Conservation (phyloP, 2,113 vertebrate genomes). For the Artemisiospiza belli region DNA sequence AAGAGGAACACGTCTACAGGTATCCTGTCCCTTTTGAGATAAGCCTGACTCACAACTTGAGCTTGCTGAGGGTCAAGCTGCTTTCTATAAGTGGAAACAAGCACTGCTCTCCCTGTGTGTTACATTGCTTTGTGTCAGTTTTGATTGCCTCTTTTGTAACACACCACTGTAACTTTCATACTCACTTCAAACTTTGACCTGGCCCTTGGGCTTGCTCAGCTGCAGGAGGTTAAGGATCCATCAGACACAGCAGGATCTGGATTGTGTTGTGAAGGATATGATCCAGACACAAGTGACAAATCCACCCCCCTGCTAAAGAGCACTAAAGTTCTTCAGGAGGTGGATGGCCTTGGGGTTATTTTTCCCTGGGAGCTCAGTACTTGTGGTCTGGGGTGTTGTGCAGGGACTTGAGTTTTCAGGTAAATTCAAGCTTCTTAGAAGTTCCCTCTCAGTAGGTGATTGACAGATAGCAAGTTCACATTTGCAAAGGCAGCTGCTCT, state of each 20-base stretch:
- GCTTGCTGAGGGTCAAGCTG: not conserved
- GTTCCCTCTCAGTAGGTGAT: not conserved
- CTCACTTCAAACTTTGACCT: not conserved
- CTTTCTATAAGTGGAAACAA: not conserved
- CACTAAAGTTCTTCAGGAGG: not conserved
- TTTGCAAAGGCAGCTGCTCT: not conserved
- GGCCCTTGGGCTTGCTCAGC: not conserved
- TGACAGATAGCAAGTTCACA: not conserved
- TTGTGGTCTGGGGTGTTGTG: not conserved
- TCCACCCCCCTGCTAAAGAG: not conserved
- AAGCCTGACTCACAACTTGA: not conserved
- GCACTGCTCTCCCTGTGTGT: not conserved
- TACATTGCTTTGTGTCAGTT: not conserved
- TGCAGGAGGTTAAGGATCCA: not conserved
- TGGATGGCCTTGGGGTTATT: not conserved
- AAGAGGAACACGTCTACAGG: conserved; percentile 99
- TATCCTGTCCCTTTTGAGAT: conserved; percentile 37
- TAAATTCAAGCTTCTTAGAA: not conserved
- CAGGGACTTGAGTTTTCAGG: not conserved
- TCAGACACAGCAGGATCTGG: not conserved
- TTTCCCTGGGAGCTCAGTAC: not conserved
- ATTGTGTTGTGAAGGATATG: not conserved
- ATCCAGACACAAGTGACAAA: not conserved
- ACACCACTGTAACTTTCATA: not conserved
- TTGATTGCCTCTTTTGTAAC: not conserved